Evolutionary conservation across 2,888 invertebrate genomes (phyloP).

Genomic region (Nymphalis urticae): DNA sequence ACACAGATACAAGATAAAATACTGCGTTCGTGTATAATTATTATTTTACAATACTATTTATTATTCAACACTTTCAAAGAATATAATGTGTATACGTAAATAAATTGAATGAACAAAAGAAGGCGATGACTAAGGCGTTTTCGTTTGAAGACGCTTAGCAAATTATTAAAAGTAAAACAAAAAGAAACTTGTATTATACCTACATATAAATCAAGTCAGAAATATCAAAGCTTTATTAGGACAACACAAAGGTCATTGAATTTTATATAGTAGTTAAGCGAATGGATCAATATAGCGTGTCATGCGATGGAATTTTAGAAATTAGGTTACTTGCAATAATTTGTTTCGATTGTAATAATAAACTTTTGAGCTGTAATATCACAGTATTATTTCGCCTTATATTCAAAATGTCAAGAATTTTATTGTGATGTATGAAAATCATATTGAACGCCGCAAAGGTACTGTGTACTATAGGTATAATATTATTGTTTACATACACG

Average conservation of each 20-base stretch:
- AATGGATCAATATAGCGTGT: slow-evolving; percentile 15
- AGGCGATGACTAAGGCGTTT: slow-evolving; percentile 53
- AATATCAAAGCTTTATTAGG: not conserved
- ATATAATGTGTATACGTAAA: slow-evolving; percentile 11
- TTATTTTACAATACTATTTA: not conserved
- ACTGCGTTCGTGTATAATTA: not conserved
- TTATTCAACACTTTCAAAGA: not conserved
- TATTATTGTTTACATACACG: too few species aligned
- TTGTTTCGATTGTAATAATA: not conserved
- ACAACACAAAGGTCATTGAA: slow-evolving; percentile 15
- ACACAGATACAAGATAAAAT: not conserved
- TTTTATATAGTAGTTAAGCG: slow-evolving; percentile 1
- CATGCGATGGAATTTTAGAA: slow-evolving; percentile 15
- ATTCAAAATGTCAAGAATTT: not conserved
- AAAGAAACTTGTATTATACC: slow-evolving; percentile 17
- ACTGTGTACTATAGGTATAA: too few species aligned
- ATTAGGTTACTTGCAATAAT: slow-evolving; percentile 4
- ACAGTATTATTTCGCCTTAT: not conserved
- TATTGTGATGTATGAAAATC: not conserved
- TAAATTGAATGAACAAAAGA: slow-evolving; percentile 53
- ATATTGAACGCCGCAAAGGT: too few species aligned
- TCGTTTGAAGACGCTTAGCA: slow-evolving; percentile 47
- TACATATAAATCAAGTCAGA: too few species aligned
- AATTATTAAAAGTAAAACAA: slow-evolving; percentile 39
- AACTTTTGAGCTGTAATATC: not conserved